Evolutionary conservation across 2,888 invertebrate genomes (phyloP), one percentile per base, ranked within the genome.

Genomic region (Neoascia interrupta): DNA sequence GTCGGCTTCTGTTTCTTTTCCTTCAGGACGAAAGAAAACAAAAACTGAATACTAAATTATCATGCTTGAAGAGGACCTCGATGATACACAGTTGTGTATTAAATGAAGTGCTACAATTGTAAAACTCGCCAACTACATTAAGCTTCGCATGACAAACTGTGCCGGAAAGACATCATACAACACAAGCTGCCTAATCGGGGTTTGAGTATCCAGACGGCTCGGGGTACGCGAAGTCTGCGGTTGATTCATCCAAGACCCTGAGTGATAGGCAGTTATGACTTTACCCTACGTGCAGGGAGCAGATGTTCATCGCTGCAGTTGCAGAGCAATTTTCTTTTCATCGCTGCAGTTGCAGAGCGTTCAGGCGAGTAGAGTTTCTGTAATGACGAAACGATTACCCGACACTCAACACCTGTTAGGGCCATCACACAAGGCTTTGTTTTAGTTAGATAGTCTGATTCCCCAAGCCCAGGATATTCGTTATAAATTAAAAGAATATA

Each of bases 281-380:
- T n/a, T 89, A 5, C 89, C 90, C 1, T 92, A 93, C 82, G 91
- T 91, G 49, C 89, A 94, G 3, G 94, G 94, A 79, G 95, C 96
- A 0, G 95, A 95, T 85, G 93, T 96, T n/a, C n/a, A n/a, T n/a
- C n/a, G n/a, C n/a, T n/a, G n/a, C n/a, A n/a, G n/a, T n/a, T n/a
- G n/a, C n/a, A n/a, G n/a, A n/a, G n/a, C n/a, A n/a, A n/a, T n/a
- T 3, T 97, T 97, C 87, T 97, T 97, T 84, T 95, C 94, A 31
- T 95, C 95, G 0, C 88, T 97, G 28, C 94, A 95, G 84, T 86
- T 95, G 10, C 94, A 94, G 84, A 95, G 95, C 84, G 86, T 88
- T 4, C 85, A 85, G 56, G 82, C 84, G 0, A n/a, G n/a, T n/a
- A 31, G 54, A n/a, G n/a, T n/a, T n/a, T n/a, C n/a, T n/a, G n/a